Evolutionary conservation across 2,888 invertebrate genomes (phyloP).

Genomic region (Malthinus flaveolus): DNA sequence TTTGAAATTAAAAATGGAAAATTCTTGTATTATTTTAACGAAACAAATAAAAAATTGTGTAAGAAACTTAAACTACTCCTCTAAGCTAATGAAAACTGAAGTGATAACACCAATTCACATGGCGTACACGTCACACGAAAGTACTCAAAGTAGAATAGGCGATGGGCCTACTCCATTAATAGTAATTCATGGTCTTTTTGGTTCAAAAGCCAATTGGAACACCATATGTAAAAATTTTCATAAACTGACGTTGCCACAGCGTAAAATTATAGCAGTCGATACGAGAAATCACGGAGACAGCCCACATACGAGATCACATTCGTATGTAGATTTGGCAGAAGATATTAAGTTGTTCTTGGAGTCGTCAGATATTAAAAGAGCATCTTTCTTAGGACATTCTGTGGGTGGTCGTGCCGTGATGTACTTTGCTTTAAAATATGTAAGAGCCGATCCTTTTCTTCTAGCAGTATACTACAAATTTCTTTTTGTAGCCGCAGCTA

Average conservation of each 20-base stretch:
- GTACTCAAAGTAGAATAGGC: conserved; percentile 39
- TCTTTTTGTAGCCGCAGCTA: conserved; percentile 54
- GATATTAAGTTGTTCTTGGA: conserved; percentile 73
- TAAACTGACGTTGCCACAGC: conserved; percentile 64
- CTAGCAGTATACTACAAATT: not conserved
- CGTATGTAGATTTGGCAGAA: conserved; percentile 72
- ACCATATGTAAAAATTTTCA: conserved; percentile 72
- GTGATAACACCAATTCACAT: conserved; percentile 60
- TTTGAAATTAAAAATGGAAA: not conserved
- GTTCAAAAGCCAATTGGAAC: conserved; percentile 87
- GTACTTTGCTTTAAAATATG: conserved; percentile 76
- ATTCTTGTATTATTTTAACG: not conserved
- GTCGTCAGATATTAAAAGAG: conserved; percentile 65
- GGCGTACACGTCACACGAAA: conserved; percentile 70
- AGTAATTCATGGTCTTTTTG: conserved; percentile 86
- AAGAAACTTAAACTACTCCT: not conserved
- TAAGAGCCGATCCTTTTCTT: conserved; percentile 45
- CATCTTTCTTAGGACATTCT: conserved; percentile 83
- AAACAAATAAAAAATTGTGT: not conserved
- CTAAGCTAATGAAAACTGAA: not conserved
- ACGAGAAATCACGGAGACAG: conserved; percentile 96
- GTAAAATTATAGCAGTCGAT: conserved; percentile 81
- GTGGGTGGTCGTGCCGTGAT: conserved; percentile 95
- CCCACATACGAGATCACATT: conserved; percentile 74
- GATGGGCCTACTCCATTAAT: conserved; percentile 65